These are phyloP conservation scores for Unio pictorum DNA, from an alignment of 2,888 invertebrate species.

Conservation along the genomic window DNA sequence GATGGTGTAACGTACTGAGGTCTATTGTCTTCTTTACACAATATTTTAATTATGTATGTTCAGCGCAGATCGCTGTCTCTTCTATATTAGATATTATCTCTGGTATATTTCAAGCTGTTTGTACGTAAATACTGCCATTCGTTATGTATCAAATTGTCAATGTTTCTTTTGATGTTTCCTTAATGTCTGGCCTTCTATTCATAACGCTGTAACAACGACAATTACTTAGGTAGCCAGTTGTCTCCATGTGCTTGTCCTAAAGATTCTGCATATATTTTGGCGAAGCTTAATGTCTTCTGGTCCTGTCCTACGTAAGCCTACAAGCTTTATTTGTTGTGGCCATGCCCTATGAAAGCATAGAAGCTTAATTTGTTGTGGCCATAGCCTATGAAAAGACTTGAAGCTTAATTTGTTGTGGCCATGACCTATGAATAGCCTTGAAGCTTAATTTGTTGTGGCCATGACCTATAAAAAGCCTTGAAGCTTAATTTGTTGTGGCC, in stretches of 20 bases:
- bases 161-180: background rate
- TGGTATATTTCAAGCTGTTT: background rate
- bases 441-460: too few species aligned
- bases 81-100: slow-evolving; percentile 6
- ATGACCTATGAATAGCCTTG: too few species aligned
- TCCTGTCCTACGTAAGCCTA: background rate
- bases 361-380: too few species aligned
- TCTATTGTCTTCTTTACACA: slow-evolving; percentile 8
- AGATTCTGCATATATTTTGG: slow-evolving; percentile 7
- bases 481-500: too few species aligned
- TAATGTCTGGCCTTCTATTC: background rate
- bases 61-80: slow-evolving; percentile 1
- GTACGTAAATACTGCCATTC: background rate
- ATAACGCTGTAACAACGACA: background rate
- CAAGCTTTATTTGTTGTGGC: slow-evolving; percentile 2
- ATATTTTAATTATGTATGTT: slow-evolving; percentile 10
- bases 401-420: too few species aligned
- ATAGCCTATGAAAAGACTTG: too few species aligned
- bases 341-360: slow-evolving; percentile 10
- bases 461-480: too few species aligned
- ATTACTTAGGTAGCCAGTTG: background rate
- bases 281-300: background rate
- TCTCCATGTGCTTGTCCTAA: slow-evolving; percentile 3
- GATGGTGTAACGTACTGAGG: slow-evolving; percentile 15
- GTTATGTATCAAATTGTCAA: too few species aligned